phyloP scores from a whole-genome alignment of 2,797 vertebrate genomes.

The Pogoniulus pusillus region DNA sequence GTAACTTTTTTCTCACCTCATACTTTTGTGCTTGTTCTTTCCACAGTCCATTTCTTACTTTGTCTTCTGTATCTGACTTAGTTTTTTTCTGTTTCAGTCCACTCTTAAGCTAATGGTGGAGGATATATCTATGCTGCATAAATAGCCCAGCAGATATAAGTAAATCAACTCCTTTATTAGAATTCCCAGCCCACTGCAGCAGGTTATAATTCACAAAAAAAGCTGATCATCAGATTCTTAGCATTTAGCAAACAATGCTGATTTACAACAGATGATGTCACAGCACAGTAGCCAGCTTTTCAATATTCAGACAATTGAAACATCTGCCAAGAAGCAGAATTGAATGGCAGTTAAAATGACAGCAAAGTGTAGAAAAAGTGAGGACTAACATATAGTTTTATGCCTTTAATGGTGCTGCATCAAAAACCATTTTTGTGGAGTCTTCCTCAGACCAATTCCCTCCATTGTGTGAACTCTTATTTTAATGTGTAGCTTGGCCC shows the following conservation, averaged over 20 bases:
- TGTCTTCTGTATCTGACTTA: not conserved
- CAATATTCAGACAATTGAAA: not conserved
- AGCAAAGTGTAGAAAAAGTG: not conserved
- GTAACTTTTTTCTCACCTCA: not conserved
- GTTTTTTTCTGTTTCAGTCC: not conserved
- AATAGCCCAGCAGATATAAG: not conserved
- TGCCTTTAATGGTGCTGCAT: not conserved
- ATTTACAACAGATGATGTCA: not conserved
- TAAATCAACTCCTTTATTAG: not conserved
- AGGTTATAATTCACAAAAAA: not conserved
- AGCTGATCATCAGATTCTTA: not conserved
- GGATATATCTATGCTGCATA: not conserved
- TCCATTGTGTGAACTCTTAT: not conserved
- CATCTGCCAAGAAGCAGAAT: not conserved
- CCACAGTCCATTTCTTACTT: not conserved
- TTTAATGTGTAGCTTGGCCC: not conserved
- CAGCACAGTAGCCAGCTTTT: not conserved
- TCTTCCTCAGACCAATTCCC: not conserved
- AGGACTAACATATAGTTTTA: not conserved
- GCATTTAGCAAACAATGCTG: not conserved
- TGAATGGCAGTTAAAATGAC: not conserved
- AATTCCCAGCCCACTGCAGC: not conserved
- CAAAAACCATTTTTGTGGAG: not conserved
- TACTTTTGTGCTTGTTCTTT: not conserved
- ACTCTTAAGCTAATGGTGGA: not conserved